These are phyloP conservation scores for Noctua comes DNA, from an alignment of 2,888 invertebrate species.

Conservation along the genomic window DNA sequence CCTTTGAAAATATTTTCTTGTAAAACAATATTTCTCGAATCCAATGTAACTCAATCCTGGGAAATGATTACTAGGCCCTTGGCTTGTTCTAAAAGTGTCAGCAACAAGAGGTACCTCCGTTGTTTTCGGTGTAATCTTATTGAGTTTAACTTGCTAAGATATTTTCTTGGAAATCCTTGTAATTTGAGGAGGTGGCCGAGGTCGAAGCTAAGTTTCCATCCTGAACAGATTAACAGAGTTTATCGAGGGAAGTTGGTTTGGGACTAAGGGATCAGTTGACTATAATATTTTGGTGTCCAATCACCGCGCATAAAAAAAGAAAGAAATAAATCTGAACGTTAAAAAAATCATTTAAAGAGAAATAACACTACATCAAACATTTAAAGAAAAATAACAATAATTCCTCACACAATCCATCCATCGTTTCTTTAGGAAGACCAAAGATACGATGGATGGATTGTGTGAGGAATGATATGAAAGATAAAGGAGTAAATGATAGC, in stretches of 20 bases:
- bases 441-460: too few species aligned
- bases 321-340: not conserved
- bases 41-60: constrained; percentile 30
- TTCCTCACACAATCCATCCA: too few species aligned
- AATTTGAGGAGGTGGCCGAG: constrained; percentile 11
- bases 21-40: constrained; percentile 46
- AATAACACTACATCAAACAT: not conserved
- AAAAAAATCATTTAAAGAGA: not conserved
- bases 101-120: constrained; percentile 7
- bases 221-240: not conserved
- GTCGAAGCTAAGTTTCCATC: not conserved
- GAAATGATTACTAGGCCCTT: constrained; percentile 5
- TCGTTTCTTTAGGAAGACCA: too few species aligned
- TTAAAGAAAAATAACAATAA: not conserved
- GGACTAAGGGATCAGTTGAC: not conserved
- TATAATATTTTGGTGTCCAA: not conserved
- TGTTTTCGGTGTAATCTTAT: not conserved
- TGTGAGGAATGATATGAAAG: too few species aligned
- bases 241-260: not conserved
- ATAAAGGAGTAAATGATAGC: too few species aligned
- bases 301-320: not conserved
- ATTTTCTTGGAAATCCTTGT: constrained; percentile 4
- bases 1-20: constrained; percentile 29
- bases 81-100: constrained; percentile 23
- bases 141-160: not conserved